A percentile compares a stretch with the other conserved stretches of the same genome.
phyloP scores from a whole-genome alignment of 2,888 invertebrate genomes.

The Zele albiditarsus region DNA sequence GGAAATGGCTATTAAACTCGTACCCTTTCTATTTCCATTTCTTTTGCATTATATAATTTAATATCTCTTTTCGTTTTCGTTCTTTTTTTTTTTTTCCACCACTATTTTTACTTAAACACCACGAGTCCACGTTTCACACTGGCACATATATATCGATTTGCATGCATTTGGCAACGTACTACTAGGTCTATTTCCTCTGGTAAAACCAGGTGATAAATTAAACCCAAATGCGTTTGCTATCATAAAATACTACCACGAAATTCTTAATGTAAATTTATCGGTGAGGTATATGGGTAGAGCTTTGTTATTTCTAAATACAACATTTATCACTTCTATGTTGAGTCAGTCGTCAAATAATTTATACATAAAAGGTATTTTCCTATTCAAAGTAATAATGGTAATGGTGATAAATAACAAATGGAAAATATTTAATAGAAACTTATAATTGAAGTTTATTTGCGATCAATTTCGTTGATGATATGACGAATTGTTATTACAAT shows the following conservation, averaged over 20 bases:
- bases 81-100: neutral
- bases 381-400: neutral
- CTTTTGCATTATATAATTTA: neutral
- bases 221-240: constrained; percentile 8
- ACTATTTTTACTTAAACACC: neutral
- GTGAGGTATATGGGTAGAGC: neutral
- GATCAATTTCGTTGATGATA: constrained; percentile 18
- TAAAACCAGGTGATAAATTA: constrained; percentile 5
- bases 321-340: constrained; percentile 19
- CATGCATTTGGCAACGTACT: neutral
- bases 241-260: constrained; percentile 8
- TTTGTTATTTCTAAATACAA: constrained; percentile 6
- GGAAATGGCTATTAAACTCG: constrained; percentile 29
- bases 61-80: no score
- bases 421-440: neutral
- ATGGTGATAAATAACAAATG: neutral
- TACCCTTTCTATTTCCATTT: constrained; percentile 5
- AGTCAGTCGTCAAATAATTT: neutral
- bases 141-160: constrained; percentile 8
- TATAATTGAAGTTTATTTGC: neutral
- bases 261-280: constrained; percentile 9
- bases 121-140: neutral
- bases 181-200: neutral
- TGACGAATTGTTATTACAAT: neutral
- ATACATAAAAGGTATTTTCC: neutral